Evolutionary conservation across 2,888 invertebrate genomes (phyloP), one percentile per base, ranked within the genome.

Genomic region (Apotomis betuletana): DNA sequence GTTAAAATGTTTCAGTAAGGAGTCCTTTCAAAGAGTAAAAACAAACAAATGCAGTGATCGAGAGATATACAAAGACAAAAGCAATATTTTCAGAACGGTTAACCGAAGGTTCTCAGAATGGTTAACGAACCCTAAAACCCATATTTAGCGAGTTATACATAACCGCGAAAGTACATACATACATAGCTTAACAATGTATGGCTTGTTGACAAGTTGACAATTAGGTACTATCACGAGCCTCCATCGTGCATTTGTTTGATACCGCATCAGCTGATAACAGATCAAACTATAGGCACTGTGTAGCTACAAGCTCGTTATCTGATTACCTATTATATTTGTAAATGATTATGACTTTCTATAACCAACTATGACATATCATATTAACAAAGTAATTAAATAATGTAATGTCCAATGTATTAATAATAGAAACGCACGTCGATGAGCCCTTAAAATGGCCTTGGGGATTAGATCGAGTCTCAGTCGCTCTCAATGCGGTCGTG

Each of bases 171-270:
- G 63, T 54, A 72, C 67, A 58, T 44, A 58, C 12, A 27, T 27
- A 27, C 41, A 41, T 27, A 44, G 41, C 4, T 59, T 15, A 63
- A 59, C 62, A 58, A 51, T 44, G 54, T 52, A 44, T 13, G 58
- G 44, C 46, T 58, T 54, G 58, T 67, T 63, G 63, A 58, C 68
- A 68, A 9, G 52, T 72, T 68, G 72, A 68, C 72, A 72, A 68
- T 58, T 51, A 41, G 41, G 41, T 41, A 12, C 36, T 67, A 68
- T 52, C 72, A 72, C 72, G 72, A 68, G n/a, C 4, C 52, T 5
- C 44, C 63, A 3, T 52, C 68, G 62, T 72, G 72, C 44, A 46
- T 58, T 72, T 72, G 67, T 68, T 72, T 63, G 52, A 59, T 58
- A 67, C 36, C 13, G 51, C 46, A 57, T 67, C 61, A 52, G 27